phyloP scores from a whole-genome alignment of 2,888 invertebrate genomes.

The Melipona bicolor region DNA sequence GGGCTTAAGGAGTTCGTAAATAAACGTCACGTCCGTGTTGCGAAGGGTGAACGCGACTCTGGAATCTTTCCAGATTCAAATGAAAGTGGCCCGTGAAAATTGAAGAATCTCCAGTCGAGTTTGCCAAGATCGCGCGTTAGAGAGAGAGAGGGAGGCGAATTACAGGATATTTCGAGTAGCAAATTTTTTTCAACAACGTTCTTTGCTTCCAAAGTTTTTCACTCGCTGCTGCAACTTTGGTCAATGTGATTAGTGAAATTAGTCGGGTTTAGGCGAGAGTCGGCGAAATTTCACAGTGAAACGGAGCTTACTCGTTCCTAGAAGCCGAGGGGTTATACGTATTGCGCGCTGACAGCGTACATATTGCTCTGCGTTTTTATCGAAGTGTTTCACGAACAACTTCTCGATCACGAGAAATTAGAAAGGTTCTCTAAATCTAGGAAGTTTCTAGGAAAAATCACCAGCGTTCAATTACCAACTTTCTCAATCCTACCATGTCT shows the following conservation, averaged over 20 bases:
- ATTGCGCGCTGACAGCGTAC: not conserved
- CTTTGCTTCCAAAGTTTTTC: not conserved
- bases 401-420: not conserved
- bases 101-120: constrained; percentile 12
- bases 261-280: not conserved
- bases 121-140: constrained; percentile 16
- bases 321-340: not conserved
- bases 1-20: constrained; percentile 54
- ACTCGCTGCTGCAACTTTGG: not conserved
- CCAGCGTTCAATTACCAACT: no score
- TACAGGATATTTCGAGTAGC: not conserved
- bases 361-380: not conserved
- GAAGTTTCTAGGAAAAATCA: no score
- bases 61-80: constrained; percentile 48
- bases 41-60: constrained; percentile 26
- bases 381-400: not conserved
- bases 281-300: not conserved
- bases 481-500: no score
- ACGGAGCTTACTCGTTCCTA: not conserved
- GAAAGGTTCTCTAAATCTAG: not conserved
- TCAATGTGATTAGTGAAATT: not conserved
- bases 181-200: constrained; percentile 1
- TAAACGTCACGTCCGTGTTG: constrained; percentile 50
- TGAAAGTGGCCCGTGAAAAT: constrained; percentile 41
- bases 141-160: not conserved